A percentile compares a stretch with the other conserved stretches of the same genome.
Evolutionary conservation across 2,113 vertebrate genomes (phyloP).

Genomic region (Calyptomena viridis): DNA sequence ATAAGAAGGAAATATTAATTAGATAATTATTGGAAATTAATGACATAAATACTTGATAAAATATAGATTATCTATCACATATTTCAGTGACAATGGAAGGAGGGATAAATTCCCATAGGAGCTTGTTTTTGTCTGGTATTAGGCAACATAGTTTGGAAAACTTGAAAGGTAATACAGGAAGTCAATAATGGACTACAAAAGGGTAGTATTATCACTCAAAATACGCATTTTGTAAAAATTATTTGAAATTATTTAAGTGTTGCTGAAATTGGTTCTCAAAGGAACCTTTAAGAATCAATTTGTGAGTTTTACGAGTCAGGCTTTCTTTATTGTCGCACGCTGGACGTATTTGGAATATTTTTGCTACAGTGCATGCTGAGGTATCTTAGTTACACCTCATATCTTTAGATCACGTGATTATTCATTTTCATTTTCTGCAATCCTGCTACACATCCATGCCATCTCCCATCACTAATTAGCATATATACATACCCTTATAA

Average conservation of each 20-base stretch:
- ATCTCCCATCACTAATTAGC: neutral
- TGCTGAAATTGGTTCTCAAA: neutral
- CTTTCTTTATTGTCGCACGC: neutral
- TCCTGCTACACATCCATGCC: neutral
- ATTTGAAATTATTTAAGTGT: neutral
- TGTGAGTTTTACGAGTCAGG: neutral
- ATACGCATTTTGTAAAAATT: neutral
- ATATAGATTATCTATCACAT: neutral
- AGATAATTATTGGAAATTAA: neutral
- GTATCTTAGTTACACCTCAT: neutral
- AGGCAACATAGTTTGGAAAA: neutral
- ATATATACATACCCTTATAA: neutral
- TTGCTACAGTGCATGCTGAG: neutral
- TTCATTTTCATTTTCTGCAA: neutral
- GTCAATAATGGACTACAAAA: neutral
- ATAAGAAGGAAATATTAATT: neutral
- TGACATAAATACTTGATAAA: neutral
- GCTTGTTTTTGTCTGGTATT: neutral
- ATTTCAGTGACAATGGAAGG: neutral
- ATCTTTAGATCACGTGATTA: neutral
- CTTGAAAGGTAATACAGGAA: neutral
- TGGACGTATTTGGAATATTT: neutral
- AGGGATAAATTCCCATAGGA: neutral
- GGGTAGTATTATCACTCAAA: neutral
- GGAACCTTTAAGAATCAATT: neutral